phyloP scores from a whole-genome alignment of 2,113 vertebrate species.

The Orycteropus afer region DNA sequence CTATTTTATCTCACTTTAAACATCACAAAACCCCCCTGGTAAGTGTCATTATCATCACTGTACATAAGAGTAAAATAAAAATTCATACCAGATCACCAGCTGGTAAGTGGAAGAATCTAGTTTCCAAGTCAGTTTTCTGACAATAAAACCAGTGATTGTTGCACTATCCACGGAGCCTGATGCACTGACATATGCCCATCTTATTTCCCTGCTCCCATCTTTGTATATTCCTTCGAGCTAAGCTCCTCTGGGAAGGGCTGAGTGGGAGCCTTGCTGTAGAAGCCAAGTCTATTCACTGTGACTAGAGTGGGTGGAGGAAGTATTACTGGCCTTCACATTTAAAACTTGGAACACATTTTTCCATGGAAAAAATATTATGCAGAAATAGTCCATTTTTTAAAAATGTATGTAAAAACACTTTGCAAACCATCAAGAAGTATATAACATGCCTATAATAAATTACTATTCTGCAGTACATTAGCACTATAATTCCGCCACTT shows the following conservation, averaged over 20 bases:
- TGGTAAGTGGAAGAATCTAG: background rate
- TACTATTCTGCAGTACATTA: constrained; percentile 65
- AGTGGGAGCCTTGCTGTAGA: background rate
- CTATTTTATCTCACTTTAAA: background rate
- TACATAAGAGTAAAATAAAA: background rate
- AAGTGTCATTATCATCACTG: background rate
- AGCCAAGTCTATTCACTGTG: constrained; percentile 43
- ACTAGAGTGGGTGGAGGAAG: constrained; percentile 57
- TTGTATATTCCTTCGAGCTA: background rate
- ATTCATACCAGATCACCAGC: background rate
- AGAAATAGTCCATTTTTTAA: constrained; percentile 15
- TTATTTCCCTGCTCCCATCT: background rate
- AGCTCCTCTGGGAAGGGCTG: background rate
- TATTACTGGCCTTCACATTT: constrained; percentile 47
- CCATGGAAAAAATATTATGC: constrained; percentile 58
- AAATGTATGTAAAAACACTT: constrained; percentile 67
- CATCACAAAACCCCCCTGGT: background rate
- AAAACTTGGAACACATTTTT: constrained; percentile 66
- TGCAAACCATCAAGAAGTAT: constrained; percentile 52
- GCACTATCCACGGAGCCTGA: background rate
- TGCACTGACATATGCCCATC: background rate
- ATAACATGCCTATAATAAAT: constrained; percentile 64
- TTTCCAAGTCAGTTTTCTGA: background rate
- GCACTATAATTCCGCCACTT: constrained; percentile 40
- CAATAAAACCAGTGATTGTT: background rate